Conservation (phyloP, 2,888 invertebrate species). For the Thysanoteuthis rhombus region DNA sequence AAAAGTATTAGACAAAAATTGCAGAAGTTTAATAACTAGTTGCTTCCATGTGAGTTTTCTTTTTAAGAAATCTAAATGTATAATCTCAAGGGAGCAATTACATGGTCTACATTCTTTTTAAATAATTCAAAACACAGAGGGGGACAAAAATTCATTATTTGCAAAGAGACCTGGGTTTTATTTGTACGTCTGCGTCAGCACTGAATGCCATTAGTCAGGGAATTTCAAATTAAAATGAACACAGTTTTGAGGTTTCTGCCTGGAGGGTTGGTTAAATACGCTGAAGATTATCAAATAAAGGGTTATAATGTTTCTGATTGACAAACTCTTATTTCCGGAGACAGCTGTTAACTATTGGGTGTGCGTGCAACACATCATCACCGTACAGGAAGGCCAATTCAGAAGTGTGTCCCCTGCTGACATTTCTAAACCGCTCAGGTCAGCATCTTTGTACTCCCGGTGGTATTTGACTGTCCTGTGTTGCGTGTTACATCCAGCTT, state of each 20-base stretch:
- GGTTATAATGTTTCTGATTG: background rate
- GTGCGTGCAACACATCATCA: background rate
- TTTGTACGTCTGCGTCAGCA: rapidly evolving
- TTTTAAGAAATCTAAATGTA: no score
- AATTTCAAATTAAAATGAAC: background rate
- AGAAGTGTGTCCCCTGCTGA: background rate
- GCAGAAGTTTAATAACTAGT: no score
- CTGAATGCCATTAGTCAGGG: background rate
- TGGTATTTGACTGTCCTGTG: background rate
- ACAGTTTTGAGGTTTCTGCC: background rate
- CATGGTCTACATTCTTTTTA: no score
- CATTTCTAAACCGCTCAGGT: background rate
- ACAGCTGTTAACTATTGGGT: background rate
- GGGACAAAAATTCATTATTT: background rate
- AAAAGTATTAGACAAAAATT: no score
- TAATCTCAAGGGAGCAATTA: no score
- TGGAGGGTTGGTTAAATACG: background rate
- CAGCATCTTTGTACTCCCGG: background rate
- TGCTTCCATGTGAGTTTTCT: no score
- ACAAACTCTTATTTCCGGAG: background rate
- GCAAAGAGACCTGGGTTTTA: background rate
- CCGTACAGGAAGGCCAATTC: background rate
- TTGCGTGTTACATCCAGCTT: background rate
- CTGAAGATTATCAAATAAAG: background rate
- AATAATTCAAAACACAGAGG: background rate